Evolutionary conservation across 2,888 invertebrate species (phyloP), one percentile per base, ranked within the genome.

Genomic region (Plemyria rubiginata): DNA sequence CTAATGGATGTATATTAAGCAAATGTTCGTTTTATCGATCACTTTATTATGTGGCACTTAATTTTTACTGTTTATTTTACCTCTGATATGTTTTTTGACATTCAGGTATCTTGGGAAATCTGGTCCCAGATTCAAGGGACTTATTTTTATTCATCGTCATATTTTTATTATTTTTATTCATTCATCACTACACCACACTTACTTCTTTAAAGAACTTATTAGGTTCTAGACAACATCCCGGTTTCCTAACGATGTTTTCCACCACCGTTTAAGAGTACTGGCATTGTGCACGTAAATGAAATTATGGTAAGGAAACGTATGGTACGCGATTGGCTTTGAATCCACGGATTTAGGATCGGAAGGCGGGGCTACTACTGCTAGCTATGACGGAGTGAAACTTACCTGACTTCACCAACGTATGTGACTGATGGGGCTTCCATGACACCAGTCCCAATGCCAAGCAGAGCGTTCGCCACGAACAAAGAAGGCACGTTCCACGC

Each of bases 381-480:
- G n/a, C n/a, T 22, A 22, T 22, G 22, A 32, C 7, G 8, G 8
- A 50, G 16, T 28, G 11, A 45, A 6, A 15, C 41, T n/a, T 70
- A 93, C 93, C 92, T 91, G 41, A 94, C 87, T 87, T 94, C 94
- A 1, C 94, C 94, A n/a, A 94, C 90, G 65, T 94, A 94, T 0
- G 94, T 94, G n/a, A 94, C 82, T 0, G 94, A 93, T 0, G 94
- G 94, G 0, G 94, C 94, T 72, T 94, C 94, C 94, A 94, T 94
- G 13, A 94, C 87, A 0, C 94, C 94, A 3, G 94, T 93, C 0
- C 94, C 94, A 4, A 94, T 85, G 0, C 94, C 94, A 59, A 94
- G 80, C 16, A 94, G 72, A 0, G 93, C 90, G 46, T 93, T 93
- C 0, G 88, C 94, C 0, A 92, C 77, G 77, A 93, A 94, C 57